Percentiles rank a stretch among this genome's conserved stretches.
Conservation (phyloP, 2,888 invertebrate genomes). For the Cryptocheilus praepositus region DNA sequence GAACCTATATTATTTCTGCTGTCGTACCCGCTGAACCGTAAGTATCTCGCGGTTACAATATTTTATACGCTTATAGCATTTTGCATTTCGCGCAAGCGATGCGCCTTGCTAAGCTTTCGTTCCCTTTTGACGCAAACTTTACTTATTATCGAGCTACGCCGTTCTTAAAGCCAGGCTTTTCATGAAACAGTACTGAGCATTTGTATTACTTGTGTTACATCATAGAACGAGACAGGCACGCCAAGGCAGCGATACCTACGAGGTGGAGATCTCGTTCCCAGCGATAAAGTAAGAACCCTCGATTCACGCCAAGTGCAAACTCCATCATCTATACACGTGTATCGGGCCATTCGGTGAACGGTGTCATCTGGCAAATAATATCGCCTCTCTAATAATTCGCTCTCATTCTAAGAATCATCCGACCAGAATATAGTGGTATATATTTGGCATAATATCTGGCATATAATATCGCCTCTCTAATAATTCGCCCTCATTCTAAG, state of each 20-base stretch:
- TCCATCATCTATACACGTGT: slow-evolving; percentile 39
- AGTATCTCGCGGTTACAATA: slow-evolving; percentile 73
- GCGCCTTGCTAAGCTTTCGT: too few relatives aligned
- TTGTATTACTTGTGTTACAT: slow-evolving; percentile 74
- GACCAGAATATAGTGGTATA: too few relatives aligned
- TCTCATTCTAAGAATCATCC: slow-evolving; percentile 31
- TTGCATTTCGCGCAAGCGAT: background rate
- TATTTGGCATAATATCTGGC: too few relatives aligned
- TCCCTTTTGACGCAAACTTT: background rate
- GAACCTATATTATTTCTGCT: slow-evolving; percentile 88
- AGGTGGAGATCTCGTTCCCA: slow-evolving; percentile 93
- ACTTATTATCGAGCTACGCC: background rate
- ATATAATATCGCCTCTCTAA: slow-evolving; percentile 35
- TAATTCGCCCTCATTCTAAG: slow-evolving; percentile 37
- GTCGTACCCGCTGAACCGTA: slow-evolving; percentile 91
- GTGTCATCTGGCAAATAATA: slow-evolving; percentile 28
- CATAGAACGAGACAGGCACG: slow-evolving; percentile 89
- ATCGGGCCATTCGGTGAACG: slow-evolving; percentile 14
- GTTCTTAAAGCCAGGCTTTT: slow-evolving; percentile 11
- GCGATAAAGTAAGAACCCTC: slow-evolving; percentile 87
- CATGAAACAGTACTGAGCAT: slow-evolving; percentile 45
- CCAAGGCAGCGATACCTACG: slow-evolving; percentile 93
- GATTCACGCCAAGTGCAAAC: slow-evolving; percentile 39
- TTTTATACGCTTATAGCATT: background rate
- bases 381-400: slow-evolving; percentile 37